Evolutionary conservation across 2,888 invertebrate genomes (phyloP), one percentile per base, ranked within the genome.

Genomic region (Agrilus cyanescens): DNA sequence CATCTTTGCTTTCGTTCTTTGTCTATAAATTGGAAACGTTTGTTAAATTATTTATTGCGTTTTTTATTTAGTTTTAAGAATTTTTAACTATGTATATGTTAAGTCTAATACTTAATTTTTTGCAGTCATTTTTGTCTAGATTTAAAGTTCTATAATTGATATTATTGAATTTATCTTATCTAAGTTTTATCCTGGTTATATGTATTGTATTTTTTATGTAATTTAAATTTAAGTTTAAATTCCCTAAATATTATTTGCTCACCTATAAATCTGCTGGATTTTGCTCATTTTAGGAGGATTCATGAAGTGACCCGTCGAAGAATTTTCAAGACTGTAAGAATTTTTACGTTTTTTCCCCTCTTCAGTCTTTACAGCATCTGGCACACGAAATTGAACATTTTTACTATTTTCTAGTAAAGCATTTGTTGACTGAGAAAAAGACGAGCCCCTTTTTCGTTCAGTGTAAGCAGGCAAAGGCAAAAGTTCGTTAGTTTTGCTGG

Each of bases 401-500:
- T 61, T 58, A 47, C 50, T 54, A 15, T 48, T 39, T 44, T 59
- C 59, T 12, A 52, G 38, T 42, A 46, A 37, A 12, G 43, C 38
- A 31, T 48, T 46, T 32, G 66, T 63, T 53, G 40, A 51, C 39
- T 48, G 53, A 43, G 42, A 46, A 12, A 44, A 38, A 12, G 47
- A 38, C 30, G 53, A 41, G 20, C 59, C 52, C 46, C 63, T 55
- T 57, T 66, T 68, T 35, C 65, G 55, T 49, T 65, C 68, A 37
- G 73, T 75, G 49, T 69, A 67, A 18, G 64, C 54, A 25, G 73
- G 70, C 44, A 63, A 57, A 36, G 74, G 70, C 53, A 76, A 62
- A 53, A 72, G 73, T 44, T 71, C 73, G 62, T 84, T 85, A 53
- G 76, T 78, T 53, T 73, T 73, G 47, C 73, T 74, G 38, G 79